phyloP scores from a whole-genome alignment of 1,140 invertebrate genomes.

The Drosophila biarmipes region DNA sequence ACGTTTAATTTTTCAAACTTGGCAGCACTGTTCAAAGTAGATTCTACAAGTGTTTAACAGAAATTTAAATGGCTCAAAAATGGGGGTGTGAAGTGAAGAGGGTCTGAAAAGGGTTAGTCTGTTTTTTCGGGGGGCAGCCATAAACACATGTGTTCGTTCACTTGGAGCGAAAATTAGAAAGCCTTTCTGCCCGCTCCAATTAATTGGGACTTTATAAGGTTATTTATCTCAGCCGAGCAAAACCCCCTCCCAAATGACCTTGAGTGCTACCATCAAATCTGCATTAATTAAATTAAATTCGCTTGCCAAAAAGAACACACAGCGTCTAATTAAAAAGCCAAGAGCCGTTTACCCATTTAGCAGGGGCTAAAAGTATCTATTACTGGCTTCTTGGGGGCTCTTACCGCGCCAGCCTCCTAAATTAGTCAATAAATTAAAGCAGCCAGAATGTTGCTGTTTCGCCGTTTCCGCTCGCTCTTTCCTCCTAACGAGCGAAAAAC shows the following conservation, averaged over 20 bases:
- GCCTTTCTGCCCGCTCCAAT: slow-evolving; percentile 14
- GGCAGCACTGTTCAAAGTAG: not conserved
- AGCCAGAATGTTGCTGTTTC: slow-evolving; percentile 14
- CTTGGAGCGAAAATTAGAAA: slow-evolving; percentile 49
- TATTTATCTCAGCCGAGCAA: slow-evolving; percentile 19
- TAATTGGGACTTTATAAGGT: slow-evolving; percentile 61
- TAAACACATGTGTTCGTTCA: slow-evolving; percentile 70
- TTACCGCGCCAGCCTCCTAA: slow-evolving; percentile 30
- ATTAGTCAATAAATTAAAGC: slow-evolving; percentile 81
- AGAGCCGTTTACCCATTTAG: slow-evolving; percentile 53
- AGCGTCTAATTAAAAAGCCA: slow-evolving; percentile 41
- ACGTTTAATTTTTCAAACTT: not conserved
- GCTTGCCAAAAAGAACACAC: slow-evolving; percentile 5
- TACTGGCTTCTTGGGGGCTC: slow-evolving; percentile 23
- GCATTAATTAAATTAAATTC: slow-evolving; percentile 75
- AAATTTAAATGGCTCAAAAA: slow-evolving; percentile 6
- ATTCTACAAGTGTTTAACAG: not conserved
- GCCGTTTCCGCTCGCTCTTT: not conserved
- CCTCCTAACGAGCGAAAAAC: slow-evolving; percentile 68
- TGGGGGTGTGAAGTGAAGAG: not conserved
- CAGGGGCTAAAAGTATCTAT: slow-evolving; percentile 69
- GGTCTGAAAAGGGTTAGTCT: slow-evolving; percentile 10
- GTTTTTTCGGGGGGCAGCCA: slow-evolving; percentile 8
- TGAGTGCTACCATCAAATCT: slow-evolving; percentile 61
- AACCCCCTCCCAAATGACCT: not conserved